Percentiles rank a stretch among this genome's conserved stretches.
These are phyloP conservation scores for Nomada hirtipes DNA, from an alignment of 2,888 invertebrate species.

Conservation along the genomic window DNA sequence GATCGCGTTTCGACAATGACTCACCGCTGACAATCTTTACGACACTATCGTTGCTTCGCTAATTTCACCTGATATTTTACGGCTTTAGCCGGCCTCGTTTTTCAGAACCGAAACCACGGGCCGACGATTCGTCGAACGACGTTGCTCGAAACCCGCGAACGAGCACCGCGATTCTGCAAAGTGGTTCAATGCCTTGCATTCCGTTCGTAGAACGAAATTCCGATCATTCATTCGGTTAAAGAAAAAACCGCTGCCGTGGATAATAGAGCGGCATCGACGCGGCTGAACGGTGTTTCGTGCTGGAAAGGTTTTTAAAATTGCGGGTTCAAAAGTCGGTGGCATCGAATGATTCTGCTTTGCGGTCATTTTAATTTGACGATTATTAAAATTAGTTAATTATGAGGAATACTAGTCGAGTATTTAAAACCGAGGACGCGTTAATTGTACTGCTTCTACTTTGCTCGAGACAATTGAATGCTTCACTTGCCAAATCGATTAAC, in stretches of 20 bases:
- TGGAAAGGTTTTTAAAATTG: not conserved
- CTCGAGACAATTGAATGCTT: not conserved
- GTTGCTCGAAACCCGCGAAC: conserved; percentile 28
- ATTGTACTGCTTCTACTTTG: not conserved
- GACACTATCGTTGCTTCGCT: conserved; percentile 28
- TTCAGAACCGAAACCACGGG: conserved; percentile 24
- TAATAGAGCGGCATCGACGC: not conserved
- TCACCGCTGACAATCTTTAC: conserved; percentile 52
- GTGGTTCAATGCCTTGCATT: conserved; percentile 21
- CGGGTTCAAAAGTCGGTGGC: not conserved
- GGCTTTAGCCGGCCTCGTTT: conserved; percentile 34
- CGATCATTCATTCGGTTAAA: not conserved
- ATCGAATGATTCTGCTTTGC: not conserved
- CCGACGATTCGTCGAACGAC: conserved; percentile 9
- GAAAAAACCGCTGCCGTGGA: not conserved
- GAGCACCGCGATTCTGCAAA: conserved; percentile 6
- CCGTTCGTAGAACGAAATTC: conserved; percentile 1
- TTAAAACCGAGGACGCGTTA: not conserved
- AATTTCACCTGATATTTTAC: conserved; percentile 57
- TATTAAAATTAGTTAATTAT: no score
- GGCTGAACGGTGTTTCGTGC: not conserved
- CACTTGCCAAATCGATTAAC: no score
- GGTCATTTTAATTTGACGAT: no score
- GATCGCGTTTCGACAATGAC: conserved; percentile 40
- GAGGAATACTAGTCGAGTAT: not conserved